These are phyloP conservation scores for Euura lappo DNA, from an alignment of 1,140 invertebrate species.

Conservation along the genomic window DNA sequence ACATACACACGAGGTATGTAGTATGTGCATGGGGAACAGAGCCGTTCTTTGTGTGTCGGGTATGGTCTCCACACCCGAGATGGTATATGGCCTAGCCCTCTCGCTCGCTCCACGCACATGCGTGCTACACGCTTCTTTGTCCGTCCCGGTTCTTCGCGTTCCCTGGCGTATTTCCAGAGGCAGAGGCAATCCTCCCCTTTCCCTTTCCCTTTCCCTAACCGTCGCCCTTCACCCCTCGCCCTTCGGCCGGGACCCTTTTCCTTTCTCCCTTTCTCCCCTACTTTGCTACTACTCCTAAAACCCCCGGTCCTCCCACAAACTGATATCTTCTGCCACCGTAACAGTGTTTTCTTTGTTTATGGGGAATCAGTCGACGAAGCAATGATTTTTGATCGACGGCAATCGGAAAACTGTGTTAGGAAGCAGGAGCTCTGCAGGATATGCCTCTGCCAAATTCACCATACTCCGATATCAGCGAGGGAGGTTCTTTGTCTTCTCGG, in stretches of 20 bases:
- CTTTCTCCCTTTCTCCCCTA: not conserved
- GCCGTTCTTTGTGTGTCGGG: not conserved
- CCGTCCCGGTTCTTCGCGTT: not conserved
- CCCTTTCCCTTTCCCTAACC: not conserved
- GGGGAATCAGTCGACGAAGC: not conserved
- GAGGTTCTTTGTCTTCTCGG: too few relatives aligned
- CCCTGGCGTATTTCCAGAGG: not conserved
- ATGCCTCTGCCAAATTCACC: not conserved
- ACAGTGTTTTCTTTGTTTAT: constrained; percentile 5
- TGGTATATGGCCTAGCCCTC: not conserved
- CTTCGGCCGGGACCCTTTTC: not conserved
- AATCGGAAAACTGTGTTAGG: not conserved
- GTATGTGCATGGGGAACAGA: not conserved
- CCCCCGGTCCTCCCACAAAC: not conserved
- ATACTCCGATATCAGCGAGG: not conserved
- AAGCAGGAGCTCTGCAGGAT: not conserved
- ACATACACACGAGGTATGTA: not conserved
- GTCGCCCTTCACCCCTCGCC: not conserved
- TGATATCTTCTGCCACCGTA: not conserved
- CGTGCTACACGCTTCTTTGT: constrained; percentile 4
- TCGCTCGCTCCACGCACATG: not conserved
- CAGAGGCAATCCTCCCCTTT: not conserved
- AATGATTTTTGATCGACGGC: constrained; percentile 7
- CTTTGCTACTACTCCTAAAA: constrained; percentile 2
- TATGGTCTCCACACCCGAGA: not conserved